Conservation (phyloP, 2,797 vertebrate species). For the Geotria australis region DNA sequence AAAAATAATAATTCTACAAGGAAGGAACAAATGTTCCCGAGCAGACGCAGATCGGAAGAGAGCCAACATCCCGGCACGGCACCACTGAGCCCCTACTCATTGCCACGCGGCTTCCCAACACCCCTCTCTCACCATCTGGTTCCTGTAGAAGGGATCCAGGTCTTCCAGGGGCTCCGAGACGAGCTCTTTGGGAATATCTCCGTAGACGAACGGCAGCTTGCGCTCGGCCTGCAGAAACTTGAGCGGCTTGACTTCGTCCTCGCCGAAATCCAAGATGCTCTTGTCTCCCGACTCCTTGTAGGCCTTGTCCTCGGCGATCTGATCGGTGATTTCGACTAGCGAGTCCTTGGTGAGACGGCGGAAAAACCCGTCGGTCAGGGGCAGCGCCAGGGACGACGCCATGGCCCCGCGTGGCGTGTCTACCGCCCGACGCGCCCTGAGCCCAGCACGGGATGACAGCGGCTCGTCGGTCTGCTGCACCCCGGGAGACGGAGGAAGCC, state of each 20-base stretch:
- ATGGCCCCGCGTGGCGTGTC: no score
- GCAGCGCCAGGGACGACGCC: no score
- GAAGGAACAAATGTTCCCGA: no score
- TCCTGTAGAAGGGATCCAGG: background rate
- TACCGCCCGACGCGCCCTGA: no score
- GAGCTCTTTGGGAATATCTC: background rate
- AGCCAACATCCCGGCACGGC: no score
- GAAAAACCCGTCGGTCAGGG: background rate
- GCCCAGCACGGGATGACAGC: no score
- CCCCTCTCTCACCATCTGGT: background rate
- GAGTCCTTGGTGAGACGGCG: background rate
- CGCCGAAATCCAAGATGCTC: background rate
- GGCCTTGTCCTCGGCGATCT: background rate
- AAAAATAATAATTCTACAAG: no score
- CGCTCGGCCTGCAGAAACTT: background rate
- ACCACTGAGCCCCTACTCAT: no score
- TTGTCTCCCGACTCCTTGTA: background rate
- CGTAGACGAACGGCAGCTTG: background rate
- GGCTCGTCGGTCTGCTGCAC: no score
- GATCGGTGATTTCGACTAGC: background rate
- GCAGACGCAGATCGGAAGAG: no score
- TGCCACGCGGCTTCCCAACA: no score
- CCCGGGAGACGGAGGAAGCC: no score
- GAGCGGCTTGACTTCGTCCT: background rate
- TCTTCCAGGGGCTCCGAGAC: background rate